phyloP scores from a whole-genome alignment of 2,797 vertebrate species.

The Coregonus sp. region DNA sequence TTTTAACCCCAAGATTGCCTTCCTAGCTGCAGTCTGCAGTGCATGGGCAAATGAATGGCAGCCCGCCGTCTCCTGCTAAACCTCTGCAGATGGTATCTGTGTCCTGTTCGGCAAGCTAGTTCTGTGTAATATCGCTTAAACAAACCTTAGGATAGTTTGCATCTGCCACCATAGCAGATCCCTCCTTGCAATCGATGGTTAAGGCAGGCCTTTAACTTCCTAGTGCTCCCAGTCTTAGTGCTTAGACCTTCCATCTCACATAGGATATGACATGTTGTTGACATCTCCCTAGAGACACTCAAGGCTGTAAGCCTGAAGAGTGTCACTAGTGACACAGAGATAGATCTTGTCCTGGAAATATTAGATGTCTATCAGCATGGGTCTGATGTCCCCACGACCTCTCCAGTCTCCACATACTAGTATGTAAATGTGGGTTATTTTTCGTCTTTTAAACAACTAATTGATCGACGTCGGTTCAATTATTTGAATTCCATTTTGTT shows the following conservation, averaged over 20 bases:
- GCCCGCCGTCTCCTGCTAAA: conserved; percentile 16
- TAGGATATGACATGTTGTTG: not conserved
- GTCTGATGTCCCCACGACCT: conserved; percentile 33
- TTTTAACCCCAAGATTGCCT: conserved; percentile 8
- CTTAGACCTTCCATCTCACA: too few relatives aligned
- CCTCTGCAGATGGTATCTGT: conserved; percentile 38
- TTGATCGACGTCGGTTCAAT: too few relatives aligned
- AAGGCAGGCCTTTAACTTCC: too few relatives aligned
- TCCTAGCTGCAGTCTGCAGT: conserved; percentile 26
- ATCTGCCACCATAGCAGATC: too few relatives aligned
- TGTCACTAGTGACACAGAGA: not conserved
- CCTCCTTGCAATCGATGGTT: too few relatives aligned
- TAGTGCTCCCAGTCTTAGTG: too few relatives aligned
- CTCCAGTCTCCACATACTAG: too few relatives aligned
- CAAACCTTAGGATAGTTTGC: not conserved
- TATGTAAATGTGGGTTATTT: too few relatives aligned
- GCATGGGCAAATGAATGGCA: conserved; percentile 32
- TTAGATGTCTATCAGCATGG: conserved; percentile 32
- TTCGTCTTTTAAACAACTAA: too few relatives aligned
- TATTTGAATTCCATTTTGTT: too few relatives aligned
- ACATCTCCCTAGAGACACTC: not conserved
- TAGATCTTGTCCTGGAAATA: conserved; percentile 23
- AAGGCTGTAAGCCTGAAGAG: not conserved
- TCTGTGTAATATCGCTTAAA: not conserved
- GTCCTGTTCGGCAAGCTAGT: conserved; percentile 8